Percentiles rank a stretch among this genome's conserved stretches.
Evolutionary conservation across 1,140 invertebrate genomes (phyloP).

Genomic region (Tyrophagus putrescentiae): DNA sequence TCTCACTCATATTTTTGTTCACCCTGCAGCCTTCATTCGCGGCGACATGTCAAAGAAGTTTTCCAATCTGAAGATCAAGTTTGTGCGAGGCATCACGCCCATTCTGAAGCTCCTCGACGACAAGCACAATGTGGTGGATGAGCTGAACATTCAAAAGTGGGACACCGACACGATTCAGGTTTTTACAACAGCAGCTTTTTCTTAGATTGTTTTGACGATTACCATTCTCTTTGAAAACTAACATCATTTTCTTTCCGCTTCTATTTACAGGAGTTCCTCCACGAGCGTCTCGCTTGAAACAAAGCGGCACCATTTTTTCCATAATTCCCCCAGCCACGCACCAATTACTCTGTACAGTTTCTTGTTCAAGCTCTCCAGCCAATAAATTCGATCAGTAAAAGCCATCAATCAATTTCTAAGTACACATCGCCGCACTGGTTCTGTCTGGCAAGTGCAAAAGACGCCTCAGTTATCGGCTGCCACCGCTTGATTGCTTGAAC

Average conservation of each 20-base stretch:
- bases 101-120: constrained; percentile 74
- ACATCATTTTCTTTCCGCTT: no score
- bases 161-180: constrained; percentile 89
- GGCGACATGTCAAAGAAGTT: constrained; percentile 69
- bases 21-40: constrained; percentile 62
- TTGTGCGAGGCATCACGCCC: constrained; percentile 76
- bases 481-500: no score
- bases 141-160: constrained; percentile 48
- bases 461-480: no score
- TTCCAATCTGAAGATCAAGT: constrained; percentile 71
- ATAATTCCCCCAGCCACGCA: not conserved
- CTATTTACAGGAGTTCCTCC: constrained; percentile 7
- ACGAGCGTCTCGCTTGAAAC: not conserved
- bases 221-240: no score
- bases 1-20: constrained; percentile 19
- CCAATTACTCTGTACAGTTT: not conserved
- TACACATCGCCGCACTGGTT: no score
- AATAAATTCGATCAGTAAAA: no score
- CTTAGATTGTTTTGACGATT: not conserved
- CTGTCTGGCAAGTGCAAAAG: no score
- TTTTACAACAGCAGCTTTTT: constrained; percentile 48
- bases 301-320: not conserved
- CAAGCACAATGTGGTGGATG: constrained; percentile 59
- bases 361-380: no score
- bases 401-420: no score